Conservation (phyloP, 2,888 invertebrate genomes). For the Autographa pulchrina region DNA sequence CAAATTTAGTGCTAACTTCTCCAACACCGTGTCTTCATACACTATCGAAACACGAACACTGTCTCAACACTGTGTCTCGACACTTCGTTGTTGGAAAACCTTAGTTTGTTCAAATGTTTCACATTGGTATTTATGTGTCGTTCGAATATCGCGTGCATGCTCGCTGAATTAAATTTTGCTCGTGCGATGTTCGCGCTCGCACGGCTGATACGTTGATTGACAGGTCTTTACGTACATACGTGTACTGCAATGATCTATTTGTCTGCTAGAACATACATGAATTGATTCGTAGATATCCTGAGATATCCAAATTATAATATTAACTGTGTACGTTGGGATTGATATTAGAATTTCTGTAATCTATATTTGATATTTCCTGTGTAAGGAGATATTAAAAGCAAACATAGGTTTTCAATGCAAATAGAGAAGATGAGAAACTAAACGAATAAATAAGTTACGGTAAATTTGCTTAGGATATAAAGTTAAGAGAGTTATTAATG, state of each 20-base stretch:
- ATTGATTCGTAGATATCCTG: conserved; percentile 36
- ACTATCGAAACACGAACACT: conserved; percentile 29
- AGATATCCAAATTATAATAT: conserved; percentile 24
- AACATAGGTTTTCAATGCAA: conserved; percentile 7
- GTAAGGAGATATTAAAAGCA: conserved; percentile 9
- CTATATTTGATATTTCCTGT: conserved; percentile 13
- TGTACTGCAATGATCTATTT: conserved; percentile 63
- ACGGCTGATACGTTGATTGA: conserved; percentile 79
- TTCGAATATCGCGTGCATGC: conserved; percentile 73
- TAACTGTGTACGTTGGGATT: conserved; percentile 13
- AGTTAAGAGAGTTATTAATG: neutral
- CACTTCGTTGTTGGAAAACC: conserved; percentile 48
- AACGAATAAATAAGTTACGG: neutral
- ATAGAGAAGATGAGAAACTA: conserved; percentile 1
- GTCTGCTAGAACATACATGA: conserved; percentile 33
- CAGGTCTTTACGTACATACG: conserved; percentile 76
- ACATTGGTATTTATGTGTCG: conserved; percentile 75
- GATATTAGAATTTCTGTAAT: conserved; percentile 34
- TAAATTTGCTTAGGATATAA: neutral
- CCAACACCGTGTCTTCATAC: conserved; percentile 57
- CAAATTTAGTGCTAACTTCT: conserved; percentile 50
- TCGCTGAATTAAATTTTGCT: conserved; percentile 76
- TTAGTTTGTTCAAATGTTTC: conserved; percentile 66
- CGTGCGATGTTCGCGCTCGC: conserved; percentile 69
- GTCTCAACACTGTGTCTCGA: conserved; percentile 46